A percentile compares a stretch with the other conserved stretches of the same genome.
phyloP scores from a whole-genome alignment of 2,888 invertebrate species.

The Apeira syringaria region DNA sequence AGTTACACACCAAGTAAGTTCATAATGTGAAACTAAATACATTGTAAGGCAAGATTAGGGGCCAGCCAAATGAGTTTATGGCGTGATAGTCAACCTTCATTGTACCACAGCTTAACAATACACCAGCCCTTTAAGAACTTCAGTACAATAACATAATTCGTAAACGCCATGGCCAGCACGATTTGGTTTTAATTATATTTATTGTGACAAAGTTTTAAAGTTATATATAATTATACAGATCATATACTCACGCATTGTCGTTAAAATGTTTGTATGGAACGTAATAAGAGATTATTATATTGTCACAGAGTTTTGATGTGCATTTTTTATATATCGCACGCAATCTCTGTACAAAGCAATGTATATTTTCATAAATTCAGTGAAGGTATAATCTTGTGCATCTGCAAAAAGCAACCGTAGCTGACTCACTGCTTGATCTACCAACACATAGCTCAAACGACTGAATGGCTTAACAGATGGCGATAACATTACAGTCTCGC shows the following conservation, averaged over 20 bases:
- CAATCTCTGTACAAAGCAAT: too few species aligned
- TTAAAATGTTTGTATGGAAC: slow-evolving; percentile 39
- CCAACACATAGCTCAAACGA: too few species aligned
- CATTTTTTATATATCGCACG: too few species aligned
- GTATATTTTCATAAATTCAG: too few species aligned
- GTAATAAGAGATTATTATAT: slow-evolving; percentile 7
- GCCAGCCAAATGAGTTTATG: slow-evolving; percentile 71
- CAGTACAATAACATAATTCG: neutral
- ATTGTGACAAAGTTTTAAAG: neutral
- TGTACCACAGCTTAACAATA: slow-evolving; percentile 1
- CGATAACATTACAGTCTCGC: too few species aligned
- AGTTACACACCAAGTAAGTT: slow-evolving; percentile 52
- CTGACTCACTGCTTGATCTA: too few species aligned
- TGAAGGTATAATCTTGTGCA: too few species aligned
- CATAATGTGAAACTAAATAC: slow-evolving; percentile 71
- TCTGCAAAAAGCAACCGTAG: too few species aligned
- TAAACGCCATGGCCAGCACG: neutral
- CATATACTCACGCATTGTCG: slow-evolving; percentile 44
- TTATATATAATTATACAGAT: slow-evolving; percentile 39
- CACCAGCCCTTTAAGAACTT: neutral
- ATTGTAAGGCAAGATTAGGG: slow-evolving; percentile 60
- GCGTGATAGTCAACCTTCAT: slow-evolving; percentile 65
- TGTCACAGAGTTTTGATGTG: too few species aligned
- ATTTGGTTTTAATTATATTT: neutral
- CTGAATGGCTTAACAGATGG: too few species aligned